Base-by-base conservation (phyloP, 2,113 vertebrate species). In the Brienomyrus brachyistius region DNA sequence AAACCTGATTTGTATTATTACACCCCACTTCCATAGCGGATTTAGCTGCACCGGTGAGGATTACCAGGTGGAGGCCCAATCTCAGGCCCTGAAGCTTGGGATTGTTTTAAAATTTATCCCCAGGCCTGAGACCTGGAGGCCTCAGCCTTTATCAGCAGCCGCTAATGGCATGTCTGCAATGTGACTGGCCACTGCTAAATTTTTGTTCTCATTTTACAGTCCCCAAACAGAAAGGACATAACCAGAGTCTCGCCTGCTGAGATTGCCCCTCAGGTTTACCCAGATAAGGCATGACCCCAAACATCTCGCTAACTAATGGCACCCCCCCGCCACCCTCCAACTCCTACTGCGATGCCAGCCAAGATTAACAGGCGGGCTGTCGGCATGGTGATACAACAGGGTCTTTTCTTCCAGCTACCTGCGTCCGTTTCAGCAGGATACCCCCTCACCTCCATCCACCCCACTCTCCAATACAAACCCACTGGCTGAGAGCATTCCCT, bases 281-380 rank as follows among this genome's bases (percentile, higher is more conserved):
- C 48, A 82, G 66, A 74, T 43, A 48, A 54, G 56, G 7, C 83
- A 70, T 43, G 27, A n/a, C 45, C 59, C 52, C 62, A 59, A 80
- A 82, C 45, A 59, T 50, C 48, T 88, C 23, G 59, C 62, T 87
- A 70, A 70, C 66, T 48, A 84, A 84, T 47, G 21, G 40, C 43
- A 74, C 19, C 86, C 50, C 47, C 47, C 31, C 47, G 6, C 47
- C 31, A 51, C 4, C 48, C 88, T n/a, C 17, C 21, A 50, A 13
- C 52, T 48, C 59, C 89, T 23, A n/a, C 62, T 51, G 88, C 90
- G 91, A 92, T 90, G 31, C 31, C 90, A 91, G 45, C n/a, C 59
- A 31, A 92, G 86, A 90, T 88, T 91, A 89, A 92, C 89, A 91
- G 89, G 84, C 92, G 90, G 93, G 85, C 91, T 93, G 93, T 90